Evolutionary conservation across 2,113 vertebrate genomes (phyloP).

Genomic region (Psittacula cyanocephala): DNA sequence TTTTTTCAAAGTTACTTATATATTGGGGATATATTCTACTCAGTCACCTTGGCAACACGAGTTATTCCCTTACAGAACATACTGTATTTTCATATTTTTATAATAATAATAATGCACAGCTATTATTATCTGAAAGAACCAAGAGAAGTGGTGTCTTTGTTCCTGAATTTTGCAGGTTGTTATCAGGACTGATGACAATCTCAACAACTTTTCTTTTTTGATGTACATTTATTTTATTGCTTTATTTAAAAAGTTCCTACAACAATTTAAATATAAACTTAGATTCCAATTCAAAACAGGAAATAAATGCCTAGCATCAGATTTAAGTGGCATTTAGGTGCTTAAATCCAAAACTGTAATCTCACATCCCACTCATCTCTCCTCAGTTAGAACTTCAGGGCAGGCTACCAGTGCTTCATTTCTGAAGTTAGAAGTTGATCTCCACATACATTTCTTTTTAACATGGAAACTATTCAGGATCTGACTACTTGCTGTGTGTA

Average conservation of each 20-base stretch:
- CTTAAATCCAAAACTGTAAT: neutral
- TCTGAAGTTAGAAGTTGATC: neutral
- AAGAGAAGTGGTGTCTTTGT: neutral
- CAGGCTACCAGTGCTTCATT: neutral
- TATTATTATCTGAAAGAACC: conserved; percentile 23
- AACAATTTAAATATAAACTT: neutral
- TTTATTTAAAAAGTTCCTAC: neutral
- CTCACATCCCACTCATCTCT: neutral
- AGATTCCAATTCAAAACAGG: neutral
- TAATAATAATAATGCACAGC: neutral
- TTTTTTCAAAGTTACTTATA: conserved; percentile 14
- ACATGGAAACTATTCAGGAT: neutral
- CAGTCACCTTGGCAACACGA: conserved; percentile 45
- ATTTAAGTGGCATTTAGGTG: neutral
- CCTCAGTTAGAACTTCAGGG: neutral
- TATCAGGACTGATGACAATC: neutral
- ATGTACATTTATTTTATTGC: neutral
- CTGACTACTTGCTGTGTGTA: neutral
- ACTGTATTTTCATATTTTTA: neutral
- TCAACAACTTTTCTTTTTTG: neutral
- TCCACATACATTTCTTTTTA: neutral
- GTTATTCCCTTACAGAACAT: conserved; percentile 11
- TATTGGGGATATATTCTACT: neutral
- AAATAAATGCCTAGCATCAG: neutral
- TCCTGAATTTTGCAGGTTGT: conserved; percentile 8